These are phyloP conservation scores for Pinctada fucata DNA, from an alignment of 2,888 invertebrate genomes.

Conservation along the genomic window DNA sequence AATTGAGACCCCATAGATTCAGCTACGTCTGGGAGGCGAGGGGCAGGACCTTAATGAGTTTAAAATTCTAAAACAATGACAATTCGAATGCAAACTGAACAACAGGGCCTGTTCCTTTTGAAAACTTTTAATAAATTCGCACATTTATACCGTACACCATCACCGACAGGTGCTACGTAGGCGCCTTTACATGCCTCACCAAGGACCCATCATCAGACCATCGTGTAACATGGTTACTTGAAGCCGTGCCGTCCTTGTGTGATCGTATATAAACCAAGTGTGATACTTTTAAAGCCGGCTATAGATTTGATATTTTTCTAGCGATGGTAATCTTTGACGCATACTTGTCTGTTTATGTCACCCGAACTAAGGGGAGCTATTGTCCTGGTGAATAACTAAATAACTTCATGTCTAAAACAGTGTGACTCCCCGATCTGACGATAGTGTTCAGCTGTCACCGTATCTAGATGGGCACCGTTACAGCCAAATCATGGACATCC, in stretches of 20 bases:
- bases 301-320: constrained; percentile 19
- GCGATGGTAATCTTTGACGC: constrained; percentile 29
- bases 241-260: too few relatives aligned
- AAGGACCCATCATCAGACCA: too few relatives aligned
- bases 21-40: too few relatives aligned
- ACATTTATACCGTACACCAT: background rate
- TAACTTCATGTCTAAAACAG: constrained; percentile 32
- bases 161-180: too few relatives aligned
- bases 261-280: too few relatives aligned
- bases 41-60: too few relatives aligned
- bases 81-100: background rate
- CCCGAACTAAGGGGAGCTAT: constrained; percentile 9
- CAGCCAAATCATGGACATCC: constrained; percentile 27
- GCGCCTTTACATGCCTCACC: too few relatives aligned
- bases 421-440: constrained; percentile 32
- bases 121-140: background rate
- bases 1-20: too few relatives aligned
- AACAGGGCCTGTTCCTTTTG: too few relatives aligned
- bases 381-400: constrained; percentile 24
- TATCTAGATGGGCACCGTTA: constrained; percentile 39
- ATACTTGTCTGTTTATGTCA: constrained; percentile 34
- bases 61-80: background rate
- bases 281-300: too few relatives aligned
- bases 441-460: constrained; percentile 36
- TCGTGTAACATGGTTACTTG: too few relatives aligned